Base-by-base conservation (phyloP, 2,797 vertebrate species). In the Erethizon dorsatum region DNA sequence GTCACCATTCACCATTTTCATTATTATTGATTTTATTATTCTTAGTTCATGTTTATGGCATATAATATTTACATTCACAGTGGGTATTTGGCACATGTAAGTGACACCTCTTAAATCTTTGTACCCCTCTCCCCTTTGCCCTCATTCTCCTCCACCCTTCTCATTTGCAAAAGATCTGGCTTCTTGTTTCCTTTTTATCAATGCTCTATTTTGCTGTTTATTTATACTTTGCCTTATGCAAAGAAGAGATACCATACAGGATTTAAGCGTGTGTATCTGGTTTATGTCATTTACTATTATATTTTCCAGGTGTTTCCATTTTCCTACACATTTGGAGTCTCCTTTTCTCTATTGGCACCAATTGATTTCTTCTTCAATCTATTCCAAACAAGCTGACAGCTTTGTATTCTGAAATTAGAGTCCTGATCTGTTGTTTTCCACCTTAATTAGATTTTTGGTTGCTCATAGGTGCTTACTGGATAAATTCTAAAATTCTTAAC, bases 381-480 rank as follows among this genome's bases (percentile, higher is more conserved):
- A 56, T 69, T 84, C 24, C 28, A 17, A 80, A 41, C 4, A 83
- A 67, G 31, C 54, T 75, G 15, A 18, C 26, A 69, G 28, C 47
- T 91, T 80, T 84, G 18, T 57, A 85, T 41, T 91, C 50, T 88
- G 52, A 69, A 80, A 61, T 69, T 50, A 87, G 6, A 88, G 47
- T 69, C 10, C 37, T 26, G 10, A 69, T 69, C 84, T 95, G 63
- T 11, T 75, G 41, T 94, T 63, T 41, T 92, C 5, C 45, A n/a
- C 45, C 37, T 63, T 95, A 83, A 71, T 86, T 95, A 92, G 85
- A 95, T 67, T 83, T 90, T 75, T 79, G n/a, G 50, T 67, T 31
- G 50, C 37, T 75, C 45, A 77, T 33, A 61, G 52, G 77, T 79
- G 33, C 31, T 63, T 50, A 59, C 54, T 71, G 11, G 6, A 67